These are phyloP conservation scores for Protosalanx chinensis DNA, from an alignment of 2,797 vertebrate species.

Conservation along the genomic window DNA sequence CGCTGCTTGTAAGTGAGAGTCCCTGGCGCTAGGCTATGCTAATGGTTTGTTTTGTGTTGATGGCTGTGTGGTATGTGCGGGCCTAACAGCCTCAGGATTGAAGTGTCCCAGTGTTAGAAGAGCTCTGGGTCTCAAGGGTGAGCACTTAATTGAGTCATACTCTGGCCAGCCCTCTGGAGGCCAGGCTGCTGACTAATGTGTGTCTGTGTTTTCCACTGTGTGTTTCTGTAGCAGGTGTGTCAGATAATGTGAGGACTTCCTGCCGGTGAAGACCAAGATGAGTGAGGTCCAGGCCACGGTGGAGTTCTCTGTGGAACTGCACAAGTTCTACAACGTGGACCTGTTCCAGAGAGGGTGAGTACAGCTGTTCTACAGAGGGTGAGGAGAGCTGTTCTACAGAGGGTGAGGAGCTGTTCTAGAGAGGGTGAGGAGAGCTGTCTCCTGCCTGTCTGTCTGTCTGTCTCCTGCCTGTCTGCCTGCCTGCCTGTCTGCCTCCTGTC, in stretches of 20 bases:
- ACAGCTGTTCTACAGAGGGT: neutral
- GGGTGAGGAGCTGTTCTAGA: constrained; percentile 76
- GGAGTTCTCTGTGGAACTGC: constrained; percentile 98
- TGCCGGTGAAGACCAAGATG: constrained; percentile 85
- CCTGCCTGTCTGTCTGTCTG: no score
- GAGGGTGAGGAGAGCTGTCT: neutral
- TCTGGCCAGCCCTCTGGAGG: no score
- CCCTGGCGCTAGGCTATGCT: neutral
- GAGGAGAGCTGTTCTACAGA: constrained; percentile 92
- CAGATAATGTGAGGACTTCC: constrained; percentile 77
- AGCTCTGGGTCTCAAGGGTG: neutral
- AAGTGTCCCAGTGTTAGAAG: neutral
- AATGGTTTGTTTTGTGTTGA: neutral
- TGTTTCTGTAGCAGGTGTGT: constrained; percentile 35
- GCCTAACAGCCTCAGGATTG: no score
- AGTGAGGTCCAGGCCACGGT: constrained; percentile 96
- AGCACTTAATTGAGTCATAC: neutral
- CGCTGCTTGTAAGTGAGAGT: no score
- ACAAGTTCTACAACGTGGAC: constrained; percentile 99
- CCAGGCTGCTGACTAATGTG: constrained; percentile 3
- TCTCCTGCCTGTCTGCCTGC: no score
- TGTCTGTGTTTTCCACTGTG: neutral
- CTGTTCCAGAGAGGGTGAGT: constrained; percentile 98
- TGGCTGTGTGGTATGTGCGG: neutral
- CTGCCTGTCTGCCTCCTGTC: no score